Conservation (phyloP, 2,888 invertebrate genomes). For the Miltochrista miniata region DNA sequence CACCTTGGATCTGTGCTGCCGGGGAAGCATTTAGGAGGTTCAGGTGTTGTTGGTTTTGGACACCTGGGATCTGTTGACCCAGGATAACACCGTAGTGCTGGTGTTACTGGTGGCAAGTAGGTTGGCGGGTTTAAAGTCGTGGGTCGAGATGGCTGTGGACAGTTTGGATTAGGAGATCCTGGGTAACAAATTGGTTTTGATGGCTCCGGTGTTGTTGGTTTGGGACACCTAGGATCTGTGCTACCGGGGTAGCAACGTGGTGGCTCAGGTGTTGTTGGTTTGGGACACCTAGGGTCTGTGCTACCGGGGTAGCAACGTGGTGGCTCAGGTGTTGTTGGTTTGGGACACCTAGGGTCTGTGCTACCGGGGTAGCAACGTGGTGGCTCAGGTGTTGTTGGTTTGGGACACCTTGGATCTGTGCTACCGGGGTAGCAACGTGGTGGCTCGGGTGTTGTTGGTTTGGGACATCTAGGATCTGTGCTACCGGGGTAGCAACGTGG, state of each 20-base stretch:
- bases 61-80: conserved; percentile 31
- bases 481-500: conserved; percentile 41
- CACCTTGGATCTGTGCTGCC: conserved; percentile 18
- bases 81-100: conserved; percentile 23
- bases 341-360: conserved; percentile 49
- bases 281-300: conserved; percentile 48
- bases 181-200: conserved; percentile 40
- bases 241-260: conserved; percentile 5
- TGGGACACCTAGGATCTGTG: conserved; percentile 13
- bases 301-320: conserved; percentile 34
- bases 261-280: conserved; percentile 31
- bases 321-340: conserved; percentile 29
- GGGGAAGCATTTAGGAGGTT: conserved; percentile 8
- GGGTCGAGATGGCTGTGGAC: conserved; percentile 27
- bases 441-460: conserved; percentile 32
- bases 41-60: conserved; percentile 14
- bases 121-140: conserved; percentile 40
- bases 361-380: conserved; percentile 20
- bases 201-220: conserved; percentile 20
- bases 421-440: conserved; percentile 32
- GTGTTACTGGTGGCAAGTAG: conserved; percentile 52
- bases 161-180: conserved; percentile 40
- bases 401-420: conserved; percentile 45
- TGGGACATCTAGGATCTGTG: conserved; percentile 47
- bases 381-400: conserved; percentile 36